A percentile compares a stretch with the other conserved stretches of the same genome.
Evolutionary conservation across 2,797 vertebrate genomes (phyloP).

Genomic region (Rhinella marina): DNA sequence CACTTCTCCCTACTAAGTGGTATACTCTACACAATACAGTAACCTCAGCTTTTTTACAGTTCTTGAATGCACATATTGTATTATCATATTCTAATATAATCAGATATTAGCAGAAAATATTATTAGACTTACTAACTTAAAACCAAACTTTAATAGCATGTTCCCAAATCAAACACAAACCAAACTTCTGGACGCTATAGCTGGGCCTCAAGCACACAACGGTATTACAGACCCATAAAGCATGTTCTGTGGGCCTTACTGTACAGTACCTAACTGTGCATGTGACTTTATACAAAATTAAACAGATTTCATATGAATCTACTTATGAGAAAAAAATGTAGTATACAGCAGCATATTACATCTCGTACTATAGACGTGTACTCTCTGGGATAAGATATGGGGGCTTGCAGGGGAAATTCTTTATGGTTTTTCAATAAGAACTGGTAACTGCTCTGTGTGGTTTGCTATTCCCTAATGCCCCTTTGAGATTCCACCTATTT

Average conservation of each 20-base stretch:
- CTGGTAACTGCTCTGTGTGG: too few relatives aligned
- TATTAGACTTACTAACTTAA: neutral
- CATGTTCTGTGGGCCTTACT: too few relatives aligned
- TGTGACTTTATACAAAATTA: too few relatives aligned
- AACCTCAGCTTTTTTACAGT: too few relatives aligned
- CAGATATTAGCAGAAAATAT: neutral
- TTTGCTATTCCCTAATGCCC: neutral
- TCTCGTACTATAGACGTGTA: neutral
- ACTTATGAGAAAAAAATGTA: neutral
- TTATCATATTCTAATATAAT: neutral
- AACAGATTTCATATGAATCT: too few relatives aligned
- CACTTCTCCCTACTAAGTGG: neutral
- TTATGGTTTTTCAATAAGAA: neutral
- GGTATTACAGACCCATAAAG: neutral
- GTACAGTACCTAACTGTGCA: too few relatives aligned
- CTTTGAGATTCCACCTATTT: too few relatives aligned
- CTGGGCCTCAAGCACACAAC: neutral
- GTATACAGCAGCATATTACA: neutral
- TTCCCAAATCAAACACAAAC: neutral
- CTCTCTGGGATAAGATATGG: neutral
- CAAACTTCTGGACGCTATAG: neutral
- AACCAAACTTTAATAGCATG: neutral
- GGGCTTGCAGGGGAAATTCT: neutral
- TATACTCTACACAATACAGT: too few relatives aligned
- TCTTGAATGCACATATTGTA: too few relatives aligned